Base-by-base conservation (phyloP, 2,888 invertebrate genomes). In the Pammene aurita region DNA sequence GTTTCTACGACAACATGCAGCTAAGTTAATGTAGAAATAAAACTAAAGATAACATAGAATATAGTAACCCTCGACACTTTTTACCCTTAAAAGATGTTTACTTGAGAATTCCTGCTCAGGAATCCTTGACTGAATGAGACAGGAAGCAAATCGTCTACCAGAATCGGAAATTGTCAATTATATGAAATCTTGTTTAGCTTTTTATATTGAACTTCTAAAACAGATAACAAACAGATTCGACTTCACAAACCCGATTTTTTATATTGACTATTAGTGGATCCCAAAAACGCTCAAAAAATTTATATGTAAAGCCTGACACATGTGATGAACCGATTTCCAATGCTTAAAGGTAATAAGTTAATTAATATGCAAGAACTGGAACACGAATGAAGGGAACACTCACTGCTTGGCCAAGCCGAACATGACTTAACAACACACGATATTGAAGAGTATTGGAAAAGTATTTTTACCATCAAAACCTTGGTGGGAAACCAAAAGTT, bases 111-210 rank as follows among this genome's bases (percentile, higher is more conserved):
- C n/a, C 42, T 13, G 58, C 58, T n/a, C 58, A 58, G 26, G 44
- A 58, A 26, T 44, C 58, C n/a, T 58, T 58, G 26, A n/a, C 18
- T 2, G 42, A 58, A 58, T 58, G 18, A 58, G 26, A 58, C n/a
- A 26, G 2, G 44, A 58, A 44, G 58, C 58, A 26, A 58, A 58
- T 34, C n/a, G 9, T 44, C 44, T 44, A 7, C 58, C 26, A n/a
- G 26, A 42, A 44, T 58, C 9, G 42, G 58, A 58, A 42, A 58
- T 58, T 44, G 10, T 38, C 14, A 38, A 38, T 10, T 56, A 26
- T 9, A 0, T 58, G n/a, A 44, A 58, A 56, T 56, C 38, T n/a
- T 34, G 58, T 1, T 44, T 58, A 44, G 44, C 44, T 26, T 58
- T 58, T 18, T 58, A 58, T 26, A 58, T 58, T 9, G 57, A 58